Evolutionary conservation across 1,140 invertebrate genomes (phyloP), one percentile per base, ranked within the genome.

Genomic region (Marisa cornuarietis): DNA sequence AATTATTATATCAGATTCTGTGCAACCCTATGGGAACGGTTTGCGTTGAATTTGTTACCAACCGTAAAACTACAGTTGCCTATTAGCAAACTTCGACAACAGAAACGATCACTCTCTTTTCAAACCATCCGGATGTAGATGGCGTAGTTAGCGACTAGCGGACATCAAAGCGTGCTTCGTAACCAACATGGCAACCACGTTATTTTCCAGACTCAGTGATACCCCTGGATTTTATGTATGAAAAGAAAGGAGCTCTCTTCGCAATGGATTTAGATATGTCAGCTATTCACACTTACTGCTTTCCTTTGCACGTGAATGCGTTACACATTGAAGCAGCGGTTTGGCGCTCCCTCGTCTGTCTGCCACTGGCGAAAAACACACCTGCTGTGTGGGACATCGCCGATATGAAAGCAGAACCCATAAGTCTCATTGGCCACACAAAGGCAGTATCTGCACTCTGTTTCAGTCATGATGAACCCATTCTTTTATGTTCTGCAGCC

Each of bases 361-460:
- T 86, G 49, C 86, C 86, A 2, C 63, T 81, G 8, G 71, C 79
- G 26, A 82, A 81, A 80, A 83, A 66, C 51, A 65, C 78, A 8
- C 71, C 86, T 14, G 86, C 83, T 51, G 58, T 87, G 24, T 87
- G 83, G 82, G 79, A 73, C 52, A 75, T 83, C 54, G 54, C 76
- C 24, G 71, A 76, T 49, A 9, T 68, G 8, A 62, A 77, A 31
- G 13, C 65, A 22, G 68, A 82, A 31, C 82, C 83, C 13, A 51
- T 87, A 42, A 81, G 81, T 31, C 68, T 87, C 24, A 78, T 71
- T 8, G 85, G 85, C 4, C 87, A 88, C 78, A 73, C 68, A 22
- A 54, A 73, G 52, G 22, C 75, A 22, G 79, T 86, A 11, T 77
- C 78, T 52, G 80, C 80, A 22, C 52, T 88, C 0, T n/a, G 69